phyloP scores from a whole-genome alignment of 2,888 invertebrate species.

The Zygaena filipendulae region DNA sequence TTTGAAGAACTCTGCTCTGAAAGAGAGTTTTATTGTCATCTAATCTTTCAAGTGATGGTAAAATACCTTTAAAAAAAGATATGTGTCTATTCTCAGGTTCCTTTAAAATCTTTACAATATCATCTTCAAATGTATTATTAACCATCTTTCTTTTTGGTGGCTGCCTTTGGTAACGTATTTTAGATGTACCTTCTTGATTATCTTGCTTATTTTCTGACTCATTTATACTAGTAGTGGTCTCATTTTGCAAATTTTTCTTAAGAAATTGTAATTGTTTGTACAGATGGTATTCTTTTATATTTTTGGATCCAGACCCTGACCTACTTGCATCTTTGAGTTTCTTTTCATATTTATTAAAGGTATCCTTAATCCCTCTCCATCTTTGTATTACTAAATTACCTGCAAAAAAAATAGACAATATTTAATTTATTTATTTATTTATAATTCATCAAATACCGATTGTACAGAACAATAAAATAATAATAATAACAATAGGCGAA shows the following conservation, averaged over 20 bases:
- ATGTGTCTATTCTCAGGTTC: slow-evolving; percentile 17
- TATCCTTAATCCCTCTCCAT: slow-evolving; percentile 20
- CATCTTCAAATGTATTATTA: slow-evolving; percentile 16
- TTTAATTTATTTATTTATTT: slow-evolving; percentile 13
- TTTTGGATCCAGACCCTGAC: slow-evolving; percentile 18
- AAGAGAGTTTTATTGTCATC: slow-evolving; percentile 20
- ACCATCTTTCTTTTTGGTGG: slow-evolving; percentile 18
- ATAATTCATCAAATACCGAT: slow-evolving; percentile 15
- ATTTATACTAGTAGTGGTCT: slow-evolving; percentile 16
- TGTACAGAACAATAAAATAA: slow-evolving; percentile 12
- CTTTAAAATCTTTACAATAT: slow-evolving; percentile 16
- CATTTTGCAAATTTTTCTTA: slow-evolving; percentile 19
- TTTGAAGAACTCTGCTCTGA: slow-evolving; percentile 19
- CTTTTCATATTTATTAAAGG: slow-evolving; percentile 18
- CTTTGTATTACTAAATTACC: slow-evolving; percentile 18
- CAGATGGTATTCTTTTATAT: slow-evolving; percentile 18
- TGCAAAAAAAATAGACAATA: slow-evolving; percentile 16
- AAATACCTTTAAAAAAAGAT: slow-evolving; percentile 19
- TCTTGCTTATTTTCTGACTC: slow-evolving; percentile 16
- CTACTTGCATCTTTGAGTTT: slow-evolving; percentile 19
- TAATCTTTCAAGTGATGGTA: slow-evolving; percentile 21
- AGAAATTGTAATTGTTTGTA: slow-evolving; percentile 19
- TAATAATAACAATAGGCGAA: slow-evolving; percentile 2
- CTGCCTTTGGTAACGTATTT: slow-evolving; percentile 19
- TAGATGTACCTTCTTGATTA: slow-evolving; percentile 17